phyloP scores from a whole-genome alignment of 1,140 invertebrate species.

The Habropoda laboriosa region DNA sequence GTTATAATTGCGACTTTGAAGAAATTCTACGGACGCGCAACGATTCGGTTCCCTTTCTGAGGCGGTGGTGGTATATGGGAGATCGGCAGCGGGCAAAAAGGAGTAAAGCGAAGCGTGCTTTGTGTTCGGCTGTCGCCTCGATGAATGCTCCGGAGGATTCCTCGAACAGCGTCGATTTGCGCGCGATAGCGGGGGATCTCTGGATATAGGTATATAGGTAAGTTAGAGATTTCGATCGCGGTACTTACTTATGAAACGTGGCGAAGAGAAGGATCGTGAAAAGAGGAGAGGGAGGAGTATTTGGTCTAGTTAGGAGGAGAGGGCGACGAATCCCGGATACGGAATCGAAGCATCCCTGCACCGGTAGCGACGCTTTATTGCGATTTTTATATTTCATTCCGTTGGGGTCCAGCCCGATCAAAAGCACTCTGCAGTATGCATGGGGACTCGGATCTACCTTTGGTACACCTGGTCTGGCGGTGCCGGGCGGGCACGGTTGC shows the following conservation, averaged over 20 bases:
- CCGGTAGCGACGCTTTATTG: slow-evolving; percentile 70
- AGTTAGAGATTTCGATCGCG: slow-evolving; percentile 16
- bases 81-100: no score
- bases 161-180: no score
- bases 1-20: slow-evolving; percentile 29
- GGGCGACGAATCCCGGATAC: slow-evolving; percentile 64
- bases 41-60: slow-evolving; percentile 24
- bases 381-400: slow-evolving; percentile 74
- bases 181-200: no score
- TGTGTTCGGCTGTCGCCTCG: no score
- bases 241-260: no score
- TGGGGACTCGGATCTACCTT: slow-evolving; percentile 62
- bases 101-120: no score
- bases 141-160: no score
- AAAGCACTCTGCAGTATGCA: slow-evolving; percentile 72
- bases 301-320: slow-evolving; percentile 51
- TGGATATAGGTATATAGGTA: no score
- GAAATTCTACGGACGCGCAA: slow-evolving; percentile 24
- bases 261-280: slow-evolving; percentile 8
- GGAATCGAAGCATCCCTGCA: slow-evolving; percentile 65
- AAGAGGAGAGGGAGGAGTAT: slow-evolving; percentile 18
- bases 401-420: slow-evolving; percentile 68
- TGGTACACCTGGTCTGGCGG: slow-evolving; percentile 57
- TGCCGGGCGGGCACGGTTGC: slow-evolving; percentile 22
- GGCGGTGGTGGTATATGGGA: no score